Evolutionary conservation across 2,797 vertebrate species (phyloP).

Genomic region (Pangasius sanitwongsei): DNA sequence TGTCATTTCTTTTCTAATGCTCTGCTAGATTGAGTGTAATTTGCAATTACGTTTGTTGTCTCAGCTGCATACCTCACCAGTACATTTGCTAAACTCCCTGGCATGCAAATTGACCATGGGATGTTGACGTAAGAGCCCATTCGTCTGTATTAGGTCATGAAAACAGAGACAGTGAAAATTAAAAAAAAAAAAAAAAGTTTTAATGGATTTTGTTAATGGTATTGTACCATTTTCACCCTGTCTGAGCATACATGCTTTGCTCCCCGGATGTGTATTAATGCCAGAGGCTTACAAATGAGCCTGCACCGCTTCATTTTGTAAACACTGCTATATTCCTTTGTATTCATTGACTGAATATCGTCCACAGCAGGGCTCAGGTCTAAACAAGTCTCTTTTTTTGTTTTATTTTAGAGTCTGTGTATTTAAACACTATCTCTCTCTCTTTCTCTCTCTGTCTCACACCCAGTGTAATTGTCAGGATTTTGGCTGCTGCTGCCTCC

Average conservation of each 20-base stretch:
- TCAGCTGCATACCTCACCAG: slow-evolving; percentile 15
- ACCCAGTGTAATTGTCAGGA: neutral
- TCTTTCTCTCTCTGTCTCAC: slow-evolving; percentile 8
- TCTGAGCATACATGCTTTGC: slow-evolving; percentile 29
- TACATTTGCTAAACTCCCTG: slow-evolving; percentile 28
- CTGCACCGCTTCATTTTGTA: slow-evolving; percentile 29
- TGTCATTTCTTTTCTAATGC: neutral
- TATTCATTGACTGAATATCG: slow-evolving; percentile 29
- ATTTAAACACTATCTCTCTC: neutral
- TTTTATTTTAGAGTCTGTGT: neutral
- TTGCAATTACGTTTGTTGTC: neutral
- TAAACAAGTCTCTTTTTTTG: slow-evolving; percentile 39
- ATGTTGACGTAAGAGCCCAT: slow-evolving; percentile 19
- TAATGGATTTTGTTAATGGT: slow-evolving; percentile 40
- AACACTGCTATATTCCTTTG: slow-evolving; percentile 39
- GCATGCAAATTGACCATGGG: slow-evolving; percentile 35
- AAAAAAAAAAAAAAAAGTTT: slow-evolving; percentile 21
- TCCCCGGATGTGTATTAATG: slow-evolving; percentile 54
- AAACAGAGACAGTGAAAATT: slow-evolving; percentile 28
- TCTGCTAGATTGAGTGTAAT: slow-evolving; percentile 3
- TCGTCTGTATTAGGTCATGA: slow-evolving; percentile 24
- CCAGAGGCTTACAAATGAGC: slow-evolving; percentile 55
- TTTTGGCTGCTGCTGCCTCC: slow-evolving; percentile 2
- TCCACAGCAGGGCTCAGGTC: slow-evolving; percentile 35
- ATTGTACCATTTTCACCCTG: slow-evolving; percentile 42